Evolutionary conservation across 2,888 invertebrate species (phyloP), one percentile per base, ranked within the genome.

Genomic region (Netelia fuscicornis): DNA sequence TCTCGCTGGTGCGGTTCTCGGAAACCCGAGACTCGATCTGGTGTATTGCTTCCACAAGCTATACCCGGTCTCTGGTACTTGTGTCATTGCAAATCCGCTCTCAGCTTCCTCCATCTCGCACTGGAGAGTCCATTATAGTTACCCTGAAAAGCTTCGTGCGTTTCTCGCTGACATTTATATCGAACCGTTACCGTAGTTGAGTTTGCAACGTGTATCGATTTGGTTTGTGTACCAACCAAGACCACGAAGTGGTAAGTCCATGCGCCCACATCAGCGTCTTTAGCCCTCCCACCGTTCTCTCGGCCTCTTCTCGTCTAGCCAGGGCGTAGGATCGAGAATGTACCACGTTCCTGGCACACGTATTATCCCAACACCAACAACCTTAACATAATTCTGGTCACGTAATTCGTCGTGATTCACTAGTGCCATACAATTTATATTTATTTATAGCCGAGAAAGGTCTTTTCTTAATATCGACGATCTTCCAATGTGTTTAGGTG

Each of bases 391-490:
- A 83, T 83, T 76, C 58, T 25, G 48, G 48, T 83, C 79, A 71
- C 70, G 83, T 71, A 70, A 70, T 64, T 56, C 62, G 68, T 75
- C 75, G 25, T 20, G 44, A 71, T 79, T 79, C 79, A 64, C 70
- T 13, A 52, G 37, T 62, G 48, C 37, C 37, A 37, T 37, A 37
- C 37, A 37, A 37, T 37, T 37, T 37, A 37, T 68, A 70, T 72
- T 58, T 75, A 80, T 80, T 64, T 65, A 70, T 54, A 56, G 42
- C 44, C 17, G 48, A n/a, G 68, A 54, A 6, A 5, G 37, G 37
- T 37, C 54, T 72, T 56, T 56, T 20, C 56, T 65, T 62, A 20
- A n/a, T 56, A 23, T 8, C 6, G 17, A 52, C 74, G 42, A 74
- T 30, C 62, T 48, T 48, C 60, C 37, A 52, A 58, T 20, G 44